Percentiles rank a stretch among this genome's conserved stretches.
Conservation (phyloP, 2,113 vertebrate species). For the Meleagris gallopavo region DNA sequence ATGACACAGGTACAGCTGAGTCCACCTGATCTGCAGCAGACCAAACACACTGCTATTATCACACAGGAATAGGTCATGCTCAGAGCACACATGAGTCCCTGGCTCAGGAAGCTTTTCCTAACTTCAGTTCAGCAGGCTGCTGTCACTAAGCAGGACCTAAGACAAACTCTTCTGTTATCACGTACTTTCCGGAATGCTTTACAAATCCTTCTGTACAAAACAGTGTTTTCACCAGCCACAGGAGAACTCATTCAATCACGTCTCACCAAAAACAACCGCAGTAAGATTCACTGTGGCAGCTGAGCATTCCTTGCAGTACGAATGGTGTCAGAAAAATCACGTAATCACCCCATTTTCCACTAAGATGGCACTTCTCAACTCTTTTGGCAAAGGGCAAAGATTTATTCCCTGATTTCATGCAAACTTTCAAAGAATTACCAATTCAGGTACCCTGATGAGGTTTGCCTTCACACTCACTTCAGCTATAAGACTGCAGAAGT, state of each 20-base stretch:
- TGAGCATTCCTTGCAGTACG: neutral
- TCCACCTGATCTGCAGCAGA: neutral
- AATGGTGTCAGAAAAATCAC: neutral
- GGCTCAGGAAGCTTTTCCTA: neutral
- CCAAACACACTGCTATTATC: neutral
- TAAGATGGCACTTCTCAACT: neutral
- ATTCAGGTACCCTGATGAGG: neutral
- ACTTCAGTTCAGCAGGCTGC: slow-evolving; percentile 25
- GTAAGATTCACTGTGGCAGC: neutral
- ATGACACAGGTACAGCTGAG: neutral
- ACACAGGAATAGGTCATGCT: slow-evolving; percentile 2
- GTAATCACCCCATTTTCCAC: neutral
- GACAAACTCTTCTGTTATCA: slow-evolving; percentile 19
- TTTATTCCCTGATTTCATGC: rapidly evolving
- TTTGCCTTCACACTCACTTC: neutral
- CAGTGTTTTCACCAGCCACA: neutral
- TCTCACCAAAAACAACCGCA: neutral
- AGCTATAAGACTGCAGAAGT: neutral
- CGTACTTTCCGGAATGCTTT: neutral
- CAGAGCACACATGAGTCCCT: slow-evolving; percentile 4
- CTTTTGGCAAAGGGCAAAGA: neutral
- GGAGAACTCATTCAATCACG: neutral
- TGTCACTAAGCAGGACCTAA: neutral
- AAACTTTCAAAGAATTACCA: rapidly evolving
- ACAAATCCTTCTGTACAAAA: neutral